These are phyloP conservation scores for Rhagologus leucostigma DNA, from an alignment of 2,113 vertebrate species.

Conservation along the genomic window DNA sequence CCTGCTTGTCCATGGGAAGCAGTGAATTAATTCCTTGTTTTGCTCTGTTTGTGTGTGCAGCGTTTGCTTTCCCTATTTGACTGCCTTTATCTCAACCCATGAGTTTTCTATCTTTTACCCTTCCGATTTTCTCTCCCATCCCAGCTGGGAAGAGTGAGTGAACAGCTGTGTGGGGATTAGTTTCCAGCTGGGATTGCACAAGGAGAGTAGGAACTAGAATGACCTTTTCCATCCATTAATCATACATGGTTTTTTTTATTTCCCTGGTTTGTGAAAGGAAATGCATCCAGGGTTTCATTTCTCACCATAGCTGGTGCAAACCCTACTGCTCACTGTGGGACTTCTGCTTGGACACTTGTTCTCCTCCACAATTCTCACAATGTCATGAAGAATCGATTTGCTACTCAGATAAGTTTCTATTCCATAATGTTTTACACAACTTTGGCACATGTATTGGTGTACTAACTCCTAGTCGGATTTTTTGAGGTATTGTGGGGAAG, in stretches of 20 bases:
- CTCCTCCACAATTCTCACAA: neutral
- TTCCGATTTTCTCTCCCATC: neutral
- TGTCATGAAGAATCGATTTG: neutral
- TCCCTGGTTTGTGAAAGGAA: neutral
- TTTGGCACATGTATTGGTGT: neutral
- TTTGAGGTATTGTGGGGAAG: neutral
- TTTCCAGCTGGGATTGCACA: neutral
- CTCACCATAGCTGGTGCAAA: neutral
- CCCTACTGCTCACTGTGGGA: neutral
- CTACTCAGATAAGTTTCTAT: neutral
- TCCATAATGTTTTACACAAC: neutral
- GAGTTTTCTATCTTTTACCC: neutral
- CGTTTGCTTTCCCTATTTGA: neutral
- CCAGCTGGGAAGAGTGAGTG: neutral
- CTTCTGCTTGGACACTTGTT: accelerated
- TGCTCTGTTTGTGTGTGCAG: neutral
- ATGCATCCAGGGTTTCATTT: neutral
- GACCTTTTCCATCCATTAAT: neutral
- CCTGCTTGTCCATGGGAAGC: neutral
- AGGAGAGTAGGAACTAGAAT: neutral
- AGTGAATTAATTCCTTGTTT: neutral
- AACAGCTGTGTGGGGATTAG: neutral
- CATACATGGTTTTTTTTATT: neutral
- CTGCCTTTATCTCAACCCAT: neutral
- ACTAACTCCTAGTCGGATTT: neutral